Evolutionary conservation across 2,113 vertebrate genomes (phyloP), one percentile per base, ranked within the genome.

Genomic region (Pungitius pungitius): DNA sequence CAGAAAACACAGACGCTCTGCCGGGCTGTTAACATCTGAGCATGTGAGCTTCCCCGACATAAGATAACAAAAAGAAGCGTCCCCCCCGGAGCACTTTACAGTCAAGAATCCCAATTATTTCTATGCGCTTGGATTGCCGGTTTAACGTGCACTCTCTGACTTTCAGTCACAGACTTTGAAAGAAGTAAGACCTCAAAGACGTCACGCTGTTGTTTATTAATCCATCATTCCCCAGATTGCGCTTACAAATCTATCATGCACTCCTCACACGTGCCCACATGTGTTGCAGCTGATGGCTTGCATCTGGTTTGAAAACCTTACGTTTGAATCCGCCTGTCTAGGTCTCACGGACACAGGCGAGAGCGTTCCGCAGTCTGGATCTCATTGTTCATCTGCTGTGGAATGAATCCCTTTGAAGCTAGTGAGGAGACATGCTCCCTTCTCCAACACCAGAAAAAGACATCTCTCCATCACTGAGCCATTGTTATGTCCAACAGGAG

Each of bases 301-400:
- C 80, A 86, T 66, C 70, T 89, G 84, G 24, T 47, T 74, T 63
- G 35, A 0, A 43, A 83, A 62, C 30, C 54, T 43, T 14, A 26
- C 39, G 33, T 79, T 40, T 71, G 17, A 82, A 82, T 78, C 74
- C 64, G 59, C 75, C 54, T 65, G 60, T 49, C 42, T 2, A 10
- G 40, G 64, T 79, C 81, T 78, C 65, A 76, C 27, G n/a, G 69
- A 80, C 66, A 35, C 42, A 60, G 78, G 72, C 68, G 82, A 69
- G 65, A 82, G 81, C 26, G 30, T 45, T 72, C 68, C 40, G 70
- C 75, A 54, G 78, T 70, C 83, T 80, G 70, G 75, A 80, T 63
- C 75, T 69, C 69, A 80, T 90, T 77, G 80, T 81, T 72, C 69
- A 76, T 74, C 77, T 24, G 6, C 39, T 27, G 4, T 49, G 35